phyloP scores from a whole-genome alignment of 2,113 vertebrate species.

The Cyanistes caeruleus region DNA sequence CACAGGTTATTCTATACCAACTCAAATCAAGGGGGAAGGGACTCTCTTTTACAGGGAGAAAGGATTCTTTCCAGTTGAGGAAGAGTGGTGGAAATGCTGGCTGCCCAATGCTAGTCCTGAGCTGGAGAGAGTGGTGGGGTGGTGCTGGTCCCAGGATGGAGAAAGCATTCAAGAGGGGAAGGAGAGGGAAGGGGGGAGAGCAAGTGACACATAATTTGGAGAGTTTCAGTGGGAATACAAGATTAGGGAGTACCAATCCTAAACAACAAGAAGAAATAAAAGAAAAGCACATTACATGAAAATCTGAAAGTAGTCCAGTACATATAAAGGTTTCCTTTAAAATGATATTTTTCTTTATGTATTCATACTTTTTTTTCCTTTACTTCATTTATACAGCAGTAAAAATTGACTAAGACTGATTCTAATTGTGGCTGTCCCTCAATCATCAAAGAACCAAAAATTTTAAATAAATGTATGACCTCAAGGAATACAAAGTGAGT shows the following conservation, averaged over 20 bases:
- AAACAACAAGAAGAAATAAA: neutral
- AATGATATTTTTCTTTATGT: neutral
- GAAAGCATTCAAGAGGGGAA: neutral
- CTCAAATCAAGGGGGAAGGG: no score
- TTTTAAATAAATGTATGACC: neutral
- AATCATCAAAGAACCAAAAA: neutral
- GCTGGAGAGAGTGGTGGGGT: neutral
- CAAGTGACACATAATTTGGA: accelerated
- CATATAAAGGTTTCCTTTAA: neutral
- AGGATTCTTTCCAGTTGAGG: no score
- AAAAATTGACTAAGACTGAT: neutral
- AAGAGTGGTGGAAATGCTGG: no score
- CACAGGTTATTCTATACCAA: neutral
- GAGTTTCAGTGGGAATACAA: neutral
- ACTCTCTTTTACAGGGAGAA: neutral
- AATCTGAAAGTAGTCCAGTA: neutral
- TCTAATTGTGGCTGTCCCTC: neutral
- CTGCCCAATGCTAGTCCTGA: accelerated
- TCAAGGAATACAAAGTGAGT: conserved; percentile 6
- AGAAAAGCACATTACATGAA: neutral
- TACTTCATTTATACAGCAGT: neutral
- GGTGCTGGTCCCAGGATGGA: neutral
- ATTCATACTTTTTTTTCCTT: neutral
- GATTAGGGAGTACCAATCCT: neutral
- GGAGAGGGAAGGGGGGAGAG: neutral